Conservation (phyloP, 2,113 vertebrate species). For the Pundamilia nyererei region DNA sequence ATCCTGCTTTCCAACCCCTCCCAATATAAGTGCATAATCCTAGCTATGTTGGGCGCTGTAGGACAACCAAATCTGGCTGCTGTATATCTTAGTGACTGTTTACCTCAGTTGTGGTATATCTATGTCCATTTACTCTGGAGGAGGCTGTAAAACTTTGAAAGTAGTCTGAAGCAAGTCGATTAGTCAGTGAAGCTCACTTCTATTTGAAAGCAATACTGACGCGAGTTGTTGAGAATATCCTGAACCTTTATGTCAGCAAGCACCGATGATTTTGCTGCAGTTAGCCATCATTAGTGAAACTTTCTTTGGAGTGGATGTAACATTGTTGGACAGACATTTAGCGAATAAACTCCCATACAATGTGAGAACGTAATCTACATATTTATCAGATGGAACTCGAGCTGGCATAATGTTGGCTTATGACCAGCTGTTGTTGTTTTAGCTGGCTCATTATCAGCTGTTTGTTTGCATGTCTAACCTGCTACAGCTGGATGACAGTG, state of each 20-base stretch:
- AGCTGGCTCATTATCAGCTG: neutral
- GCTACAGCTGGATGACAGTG: neutral
- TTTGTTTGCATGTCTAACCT: neutral
- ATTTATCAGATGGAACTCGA: neutral
- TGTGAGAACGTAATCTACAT: neutral
- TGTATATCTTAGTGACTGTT: neutral
- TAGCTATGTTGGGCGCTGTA: neutral
- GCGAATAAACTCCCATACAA: neutral
- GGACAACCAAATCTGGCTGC: neutral
- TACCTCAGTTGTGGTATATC: neutral
- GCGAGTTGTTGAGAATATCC: neutral
- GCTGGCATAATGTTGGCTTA: neutral
- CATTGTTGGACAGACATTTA: neutral
- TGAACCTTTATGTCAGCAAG: neutral
- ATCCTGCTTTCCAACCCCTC: neutral
- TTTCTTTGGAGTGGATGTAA: neutral
- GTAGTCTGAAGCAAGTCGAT: neutral
- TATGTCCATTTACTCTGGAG: neutral
- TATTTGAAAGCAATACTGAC: neutral
- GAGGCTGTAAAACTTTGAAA: neutral
- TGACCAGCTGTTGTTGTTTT: neutral
- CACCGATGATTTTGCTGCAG: neutral
- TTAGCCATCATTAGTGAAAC: neutral
- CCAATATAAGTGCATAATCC: neutral
- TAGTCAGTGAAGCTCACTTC: neutral